Evolutionary conservation across 1,140 invertebrate genomes (phyloP), one percentile per base, ranked within the genome.

Genomic region (Bombus sibiricus): DNA sequence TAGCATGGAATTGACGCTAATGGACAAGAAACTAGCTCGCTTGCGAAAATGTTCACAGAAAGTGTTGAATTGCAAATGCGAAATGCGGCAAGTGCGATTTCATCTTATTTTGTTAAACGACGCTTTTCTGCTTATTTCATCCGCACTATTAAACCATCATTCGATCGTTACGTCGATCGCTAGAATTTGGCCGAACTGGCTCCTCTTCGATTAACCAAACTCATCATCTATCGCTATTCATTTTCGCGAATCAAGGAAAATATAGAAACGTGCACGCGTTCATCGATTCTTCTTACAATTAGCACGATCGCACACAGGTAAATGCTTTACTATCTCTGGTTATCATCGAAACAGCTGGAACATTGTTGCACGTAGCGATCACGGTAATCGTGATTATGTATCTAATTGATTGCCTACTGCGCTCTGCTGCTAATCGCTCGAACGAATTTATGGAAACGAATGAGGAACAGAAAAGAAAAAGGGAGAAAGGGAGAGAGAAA

Each of bases 81-180:
- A 59, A 12, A 32, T 41, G 71, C 69, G 80, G 82, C 79, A 88
- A 37, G 43, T 77, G 66, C 43, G 79, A 83, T 59, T 22, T 15
- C 6, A 1, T 43, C 34, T 13, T 34, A 3, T 39, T 69, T 47
- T 25, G 6, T 57, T 2, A 10, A 25, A 62, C 69, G 53, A 62
- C 53, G 69, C 69, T 82, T 74, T 74, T 82, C 80, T n/a, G 80
- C 80, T 62, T 37, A n/a, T n/a, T 39, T 13, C 62, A 41, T 43
- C 10, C 0, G 28, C 37, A 22, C 25, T 25, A 12, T 10, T 47
- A 9, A 57, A 53, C 47, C 22, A 37, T 34, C 47, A 22, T 22
- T 53, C 47, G 47, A 53, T 53, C 47, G 47, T 53, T 6, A 39
- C 15, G 22, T 69, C 37, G 37, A 71, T 39, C 25, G 68, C 25